A percentile compares a stretch with the other conserved stretches of the same genome.
Conservation (phyloP, 1,140 invertebrate species). For the Parasteatoda tepidariorum region DNA sequence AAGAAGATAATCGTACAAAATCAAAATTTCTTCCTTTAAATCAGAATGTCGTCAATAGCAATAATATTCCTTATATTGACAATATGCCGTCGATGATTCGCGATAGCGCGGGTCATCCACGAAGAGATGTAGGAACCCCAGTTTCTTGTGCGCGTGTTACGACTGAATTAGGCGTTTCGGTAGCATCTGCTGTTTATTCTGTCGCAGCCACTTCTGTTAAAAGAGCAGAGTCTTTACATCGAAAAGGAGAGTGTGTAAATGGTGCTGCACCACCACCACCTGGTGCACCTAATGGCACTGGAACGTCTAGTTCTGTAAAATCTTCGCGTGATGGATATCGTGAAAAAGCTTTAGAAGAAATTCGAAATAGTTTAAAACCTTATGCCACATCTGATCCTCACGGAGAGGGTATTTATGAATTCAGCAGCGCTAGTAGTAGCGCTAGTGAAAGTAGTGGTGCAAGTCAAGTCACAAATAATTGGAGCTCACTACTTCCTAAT, state of each 20-base stretch:
- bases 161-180: slow-evolving; percentile 52
- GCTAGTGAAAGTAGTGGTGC: slow-evolving; percentile 75
- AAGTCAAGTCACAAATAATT: slow-evolving; percentile 76
- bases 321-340: slow-evolving; percentile 73
- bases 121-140: slow-evolving; percentile 51
- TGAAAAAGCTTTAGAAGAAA: slow-evolving; percentile 88
- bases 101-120: slow-evolving; percentile 43
- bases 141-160: slow-evolving; percentile 56
- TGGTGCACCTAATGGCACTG: slow-evolving; percentile 19
- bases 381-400: slow-evolving; percentile 76
- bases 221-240: slow-evolving; percentile 46
- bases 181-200: slow-evolving; percentile 37
- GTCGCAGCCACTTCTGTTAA: slow-evolving; percentile 23
- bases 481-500: slow-evolving; percentile 75
- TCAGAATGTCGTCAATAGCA: slow-evolving; percentile 46
- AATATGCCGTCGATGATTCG: slow-evolving; percentile 53
- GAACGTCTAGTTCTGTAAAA: slow-evolving; percentile 32
- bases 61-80: not conserved
- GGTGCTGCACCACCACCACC: not conserved
- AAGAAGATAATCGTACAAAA: slow-evolving; percentile 45
- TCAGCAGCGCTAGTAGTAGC: slow-evolving; percentile 80
- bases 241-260: slow-evolving; percentile 29
- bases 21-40: slow-evolving; percentile 35
- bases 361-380: slow-evolving; percentile 84
- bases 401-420: slow-evolving; percentile 67